Conservation (phyloP, 2,888 invertebrate genomes). For the Standfussiana lucernea region DNA sequence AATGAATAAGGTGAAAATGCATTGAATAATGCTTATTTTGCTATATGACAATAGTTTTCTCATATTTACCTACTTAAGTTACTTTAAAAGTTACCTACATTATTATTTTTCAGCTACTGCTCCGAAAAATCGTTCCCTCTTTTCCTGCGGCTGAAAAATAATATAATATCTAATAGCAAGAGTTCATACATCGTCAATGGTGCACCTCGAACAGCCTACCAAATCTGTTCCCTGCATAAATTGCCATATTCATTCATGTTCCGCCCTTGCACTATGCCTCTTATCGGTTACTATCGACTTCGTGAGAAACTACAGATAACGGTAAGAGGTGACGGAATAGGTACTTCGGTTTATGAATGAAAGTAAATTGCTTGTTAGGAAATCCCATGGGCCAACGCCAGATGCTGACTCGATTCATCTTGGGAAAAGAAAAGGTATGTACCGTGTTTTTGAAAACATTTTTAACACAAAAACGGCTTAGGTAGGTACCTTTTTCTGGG, state of each 20-base stretch:
- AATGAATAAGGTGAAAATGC: not conserved
- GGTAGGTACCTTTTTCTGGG: not conserved
- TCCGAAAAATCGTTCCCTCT: not conserved
- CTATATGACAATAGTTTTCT: not conserved
- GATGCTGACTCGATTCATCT: slow-evolving; percentile 69
- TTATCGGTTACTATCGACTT: slow-evolving; percentile 61
- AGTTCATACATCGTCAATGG: not conserved
- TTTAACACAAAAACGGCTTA: slow-evolving; percentile 31
- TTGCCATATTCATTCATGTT: slow-evolving; percentile 39
- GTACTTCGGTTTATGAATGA: slow-evolving; percentile 78
- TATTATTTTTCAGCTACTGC: not conserved
- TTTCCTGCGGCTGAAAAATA: slow-evolving; percentile 1
- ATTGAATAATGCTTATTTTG: not conserved
- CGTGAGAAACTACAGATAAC: slow-evolving; percentile 81
- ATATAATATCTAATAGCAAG: not conserved
- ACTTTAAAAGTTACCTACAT: not conserved
- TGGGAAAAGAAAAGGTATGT: slow-evolving; percentile 37
- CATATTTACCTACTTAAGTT: not conserved
- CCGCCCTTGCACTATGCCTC: not conserved
- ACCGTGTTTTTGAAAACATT: slow-evolving; percentile 28
- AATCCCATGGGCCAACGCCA: slow-evolving; percentile 74
- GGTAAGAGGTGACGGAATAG: slow-evolving; percentile 63
- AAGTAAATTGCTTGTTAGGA: slow-evolving; percentile 67
- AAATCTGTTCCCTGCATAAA: not conserved
- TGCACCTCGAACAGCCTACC: not conserved